Conservation (phyloP, 2,113 vertebrate species). For the Oreochromis aureus region DNA sequence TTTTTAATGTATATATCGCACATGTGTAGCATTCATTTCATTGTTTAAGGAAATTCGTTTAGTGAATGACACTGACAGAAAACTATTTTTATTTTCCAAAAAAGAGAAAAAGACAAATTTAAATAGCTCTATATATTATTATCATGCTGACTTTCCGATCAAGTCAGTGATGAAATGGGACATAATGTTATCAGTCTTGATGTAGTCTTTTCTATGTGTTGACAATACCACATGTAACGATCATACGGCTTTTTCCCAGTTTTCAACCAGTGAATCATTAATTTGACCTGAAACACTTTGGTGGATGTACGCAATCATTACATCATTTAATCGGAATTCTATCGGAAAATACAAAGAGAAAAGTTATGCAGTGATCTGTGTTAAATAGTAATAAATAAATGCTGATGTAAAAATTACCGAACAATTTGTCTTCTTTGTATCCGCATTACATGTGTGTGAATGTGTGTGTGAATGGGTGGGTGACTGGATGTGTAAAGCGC, state of each 20-base stretch:
- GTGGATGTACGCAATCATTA: neutral
- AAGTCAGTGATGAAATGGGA: neutral
- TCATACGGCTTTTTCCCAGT: neutral
- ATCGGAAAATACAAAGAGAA: rapidly evolving
- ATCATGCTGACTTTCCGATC: neutral
- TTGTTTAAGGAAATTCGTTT: neutral
- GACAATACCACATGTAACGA: rapidly evolving
- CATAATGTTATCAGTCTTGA: neutral
- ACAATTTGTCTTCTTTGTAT: neutral
- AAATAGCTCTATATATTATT: neutral
- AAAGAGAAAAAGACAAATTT: neutral
- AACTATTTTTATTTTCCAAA: rapidly evolving
- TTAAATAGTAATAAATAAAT: neutral
- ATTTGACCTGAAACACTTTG: rapidly evolving
- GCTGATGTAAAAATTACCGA: neutral
- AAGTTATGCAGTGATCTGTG: rapidly evolving
- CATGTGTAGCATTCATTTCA: neutral
- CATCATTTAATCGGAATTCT: neutral
- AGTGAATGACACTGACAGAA: neutral
- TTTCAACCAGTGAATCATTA: neutral
- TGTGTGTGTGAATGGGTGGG: no score
- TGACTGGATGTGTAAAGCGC: no score
- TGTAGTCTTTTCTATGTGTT: neutral
- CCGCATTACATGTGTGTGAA: neutral
- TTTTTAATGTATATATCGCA: neutral